Conservation (phyloP, 1,140 invertebrate genomes). For the Cydia strobilella region DNA sequence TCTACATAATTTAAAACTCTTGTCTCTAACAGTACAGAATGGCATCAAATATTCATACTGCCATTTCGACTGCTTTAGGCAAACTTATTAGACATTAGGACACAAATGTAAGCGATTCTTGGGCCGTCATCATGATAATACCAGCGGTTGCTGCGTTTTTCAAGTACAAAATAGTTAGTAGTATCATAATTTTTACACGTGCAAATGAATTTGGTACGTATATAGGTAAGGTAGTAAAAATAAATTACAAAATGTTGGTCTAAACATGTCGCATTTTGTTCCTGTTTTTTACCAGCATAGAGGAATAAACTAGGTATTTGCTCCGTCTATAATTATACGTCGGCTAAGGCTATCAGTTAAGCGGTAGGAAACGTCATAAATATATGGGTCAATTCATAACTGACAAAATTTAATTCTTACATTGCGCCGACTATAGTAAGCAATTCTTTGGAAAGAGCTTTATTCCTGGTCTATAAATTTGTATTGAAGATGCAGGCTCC, state of each 20-base stretch:
- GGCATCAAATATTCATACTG: background rate
- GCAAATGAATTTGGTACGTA: conserved; percentile 51
- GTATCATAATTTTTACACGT: conserved; percentile 58
- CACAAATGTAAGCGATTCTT: background rate
- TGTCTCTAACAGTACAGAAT: background rate
- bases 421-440: too few species aligned
- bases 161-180: conserved; percentile 54
- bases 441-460: too few species aligned
- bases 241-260: background rate
- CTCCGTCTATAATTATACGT: too few species aligned
- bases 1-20: background rate
- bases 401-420: too few species aligned
- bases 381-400: too few species aligned
- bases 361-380: too few species aligned
- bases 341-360: too few species aligned
- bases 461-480: too few species aligned
- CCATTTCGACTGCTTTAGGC: background rate
- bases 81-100: background rate
- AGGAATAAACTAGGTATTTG: too few species aligned
- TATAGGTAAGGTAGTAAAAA: background rate
- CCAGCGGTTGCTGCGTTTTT: conserved; percentile 52
- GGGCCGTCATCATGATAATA: conserved; percentile 42
- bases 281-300: too few species aligned
- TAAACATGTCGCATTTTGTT: background rate
- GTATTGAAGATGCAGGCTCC: too few species aligned